Conservation (phyloP, 2,113 vertebrate species). For the Ictalurus punctatus region DNA sequence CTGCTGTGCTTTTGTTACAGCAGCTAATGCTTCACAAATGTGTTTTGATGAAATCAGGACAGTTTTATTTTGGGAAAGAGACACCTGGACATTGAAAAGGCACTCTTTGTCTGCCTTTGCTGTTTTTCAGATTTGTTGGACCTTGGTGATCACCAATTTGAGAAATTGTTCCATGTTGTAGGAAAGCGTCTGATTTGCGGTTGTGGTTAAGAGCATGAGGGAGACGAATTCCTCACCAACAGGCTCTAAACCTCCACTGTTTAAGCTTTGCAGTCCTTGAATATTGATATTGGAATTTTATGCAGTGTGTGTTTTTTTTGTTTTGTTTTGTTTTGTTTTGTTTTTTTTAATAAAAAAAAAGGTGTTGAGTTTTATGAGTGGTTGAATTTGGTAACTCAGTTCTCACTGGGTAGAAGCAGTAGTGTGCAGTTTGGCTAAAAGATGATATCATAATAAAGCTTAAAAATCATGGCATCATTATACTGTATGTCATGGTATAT, state of each 20-base stretch:
- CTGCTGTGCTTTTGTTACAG: too few relatives aligned
- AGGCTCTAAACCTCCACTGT: slow-evolving; percentile 33
- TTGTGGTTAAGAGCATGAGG: neutral
- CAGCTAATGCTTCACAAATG: neutral
- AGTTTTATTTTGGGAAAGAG: neutral
- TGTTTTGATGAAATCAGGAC: neutral
- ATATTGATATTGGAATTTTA: neutral
- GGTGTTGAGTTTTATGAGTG: neutral
- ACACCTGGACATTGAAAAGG: neutral
- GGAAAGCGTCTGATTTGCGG: neutral
- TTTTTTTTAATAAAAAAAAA: neutral
- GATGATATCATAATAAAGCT: neutral
- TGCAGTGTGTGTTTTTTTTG: neutral
- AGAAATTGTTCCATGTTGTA: neutral
- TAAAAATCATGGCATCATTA: neutral
- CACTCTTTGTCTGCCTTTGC: neutral
- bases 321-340: too few relatives aligned
- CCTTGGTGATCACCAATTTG: neutral
- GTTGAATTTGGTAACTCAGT: neutral
- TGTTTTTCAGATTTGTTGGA: neutral
- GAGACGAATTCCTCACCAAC: neutral
- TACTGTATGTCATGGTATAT: too few relatives aligned
- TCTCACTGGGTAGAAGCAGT: neutral
- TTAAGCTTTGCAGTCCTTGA: neutral
- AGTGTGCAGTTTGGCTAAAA: neutral